Evolutionary conservation across 2,113 vertebrate genomes (phyloP).

Genomic region (Okapia johnstoni): DNA sequence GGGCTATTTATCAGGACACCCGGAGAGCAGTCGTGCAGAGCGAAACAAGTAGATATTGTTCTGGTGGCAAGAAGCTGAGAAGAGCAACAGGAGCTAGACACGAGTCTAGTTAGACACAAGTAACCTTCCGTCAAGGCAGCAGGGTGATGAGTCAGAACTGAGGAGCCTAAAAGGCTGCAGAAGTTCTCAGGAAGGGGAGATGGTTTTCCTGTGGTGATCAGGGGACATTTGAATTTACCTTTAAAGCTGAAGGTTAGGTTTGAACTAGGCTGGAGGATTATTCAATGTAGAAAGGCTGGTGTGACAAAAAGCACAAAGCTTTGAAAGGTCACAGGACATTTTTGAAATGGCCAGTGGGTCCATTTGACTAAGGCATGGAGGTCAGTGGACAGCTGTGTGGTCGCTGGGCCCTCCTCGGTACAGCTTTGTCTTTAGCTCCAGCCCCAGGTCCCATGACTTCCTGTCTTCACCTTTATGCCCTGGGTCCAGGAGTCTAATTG

Average conservation of each 20-base stretch:
- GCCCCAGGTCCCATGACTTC: accelerated
- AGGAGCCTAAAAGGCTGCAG: accelerated
- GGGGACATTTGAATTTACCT: neutral
- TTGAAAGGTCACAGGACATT: neutral
- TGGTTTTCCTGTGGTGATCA: neutral
- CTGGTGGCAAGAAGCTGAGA: neutral
- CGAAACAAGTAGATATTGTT: neutral
- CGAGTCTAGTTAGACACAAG: neutral
- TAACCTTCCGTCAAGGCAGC: accelerated
- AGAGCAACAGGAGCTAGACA: neutral
- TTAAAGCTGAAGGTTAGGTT: neutral
- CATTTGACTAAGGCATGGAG: neutral
- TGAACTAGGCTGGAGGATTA: neutral
- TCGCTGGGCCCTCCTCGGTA: neutral
- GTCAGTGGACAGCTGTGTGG: neutral
- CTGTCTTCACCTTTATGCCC: neutral
- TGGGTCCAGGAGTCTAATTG: accelerated
- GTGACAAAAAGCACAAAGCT: neutral
- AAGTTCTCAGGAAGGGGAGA: neutral
- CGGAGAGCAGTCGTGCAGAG: accelerated
- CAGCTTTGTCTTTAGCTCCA: neutral
- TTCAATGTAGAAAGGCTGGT: neutral
- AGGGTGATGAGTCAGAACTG: too few species aligned
- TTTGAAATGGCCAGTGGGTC: neutral
- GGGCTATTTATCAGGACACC: neutral